Evolutionary conservation across 2,797 vertebrate species (phyloP).

Genomic region (Acanthurus tractus): DNA sequence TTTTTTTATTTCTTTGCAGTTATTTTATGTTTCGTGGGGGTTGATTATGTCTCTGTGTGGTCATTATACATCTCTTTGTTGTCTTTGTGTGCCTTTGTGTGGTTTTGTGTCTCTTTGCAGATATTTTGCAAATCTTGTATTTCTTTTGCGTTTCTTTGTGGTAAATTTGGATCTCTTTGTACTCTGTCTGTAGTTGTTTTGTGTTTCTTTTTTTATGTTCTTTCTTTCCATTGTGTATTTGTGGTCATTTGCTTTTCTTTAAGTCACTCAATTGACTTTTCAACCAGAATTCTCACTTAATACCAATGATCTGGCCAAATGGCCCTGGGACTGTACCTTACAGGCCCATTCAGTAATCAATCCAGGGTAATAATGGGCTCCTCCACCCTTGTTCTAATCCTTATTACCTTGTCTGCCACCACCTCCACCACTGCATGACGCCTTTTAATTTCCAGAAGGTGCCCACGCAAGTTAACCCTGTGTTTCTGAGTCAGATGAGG

Average conservation of each 20-base stretch:
- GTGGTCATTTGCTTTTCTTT: not conserved
- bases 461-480: conserved; percentile 9
- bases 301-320: not conserved
- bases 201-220: not conserved
- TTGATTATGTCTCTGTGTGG: too few relatives aligned
- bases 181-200: not conserved
- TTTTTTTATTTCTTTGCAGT: not conserved
- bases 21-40: too few relatives aligned
- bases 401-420: not conserved
- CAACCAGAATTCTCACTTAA: not conserved
- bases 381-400: too few relatives aligned
- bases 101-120: not conserved
- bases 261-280: not conserved
- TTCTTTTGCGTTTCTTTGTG: conserved; percentile 1
- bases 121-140: not conserved
- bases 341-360: not conserved
- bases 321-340: not conserved
- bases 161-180: conserved; percentile 4
- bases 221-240: not conserved
- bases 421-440: not conserved
- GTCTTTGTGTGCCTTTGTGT: too few relatives aligned
- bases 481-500: conserved; percentile 54
- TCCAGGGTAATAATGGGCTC: too few relatives aligned
- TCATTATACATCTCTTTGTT: too few relatives aligned
- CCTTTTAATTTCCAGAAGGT: conserved; percentile 22